These are phyloP conservation scores for Chelonus formosanus DNA, from an alignment of 2,888 invertebrate genomes.

Conservation along the genomic window DNA sequence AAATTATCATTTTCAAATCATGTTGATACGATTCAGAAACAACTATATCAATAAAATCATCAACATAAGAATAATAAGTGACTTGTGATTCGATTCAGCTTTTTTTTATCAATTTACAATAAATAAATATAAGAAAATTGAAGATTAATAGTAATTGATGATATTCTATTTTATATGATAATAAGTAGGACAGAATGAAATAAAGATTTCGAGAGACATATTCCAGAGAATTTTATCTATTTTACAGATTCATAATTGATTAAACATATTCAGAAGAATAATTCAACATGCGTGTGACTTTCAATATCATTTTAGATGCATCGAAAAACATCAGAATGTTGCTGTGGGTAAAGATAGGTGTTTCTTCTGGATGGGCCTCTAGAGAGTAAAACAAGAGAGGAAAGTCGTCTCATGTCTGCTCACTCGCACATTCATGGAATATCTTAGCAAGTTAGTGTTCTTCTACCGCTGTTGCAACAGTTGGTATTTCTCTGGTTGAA, in stretches of 20 bases:
- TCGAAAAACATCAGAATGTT: constrained; percentile 6
- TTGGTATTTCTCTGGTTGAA: constrained; percentile 36
- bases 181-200: too few relatives aligned
- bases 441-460: constrained; percentile 49
- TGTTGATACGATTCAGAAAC: too few relatives aligned
- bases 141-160: too few relatives aligned
- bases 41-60: too few relatives aligned
- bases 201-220: too few relatives aligned
- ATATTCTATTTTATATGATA: too few relatives aligned
- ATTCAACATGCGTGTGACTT: constrained; percentile 17
- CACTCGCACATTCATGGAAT: constrained; percentile 54
- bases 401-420: constrained; percentile 39
- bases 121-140: too few relatives aligned
- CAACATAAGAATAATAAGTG: too few relatives aligned
- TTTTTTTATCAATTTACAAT: too few relatives aligned
- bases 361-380: constrained; percentile 25
- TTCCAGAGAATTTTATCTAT: too few relatives aligned
- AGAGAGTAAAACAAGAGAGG: constrained; percentile 22
- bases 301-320: constrained; percentile 11
- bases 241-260: background rate
- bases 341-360: constrained; percentile 18
- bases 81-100: too few relatives aligned
- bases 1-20: too few relatives aligned
- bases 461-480: constrained; percentile 47
- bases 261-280: background rate